A percentile compares a stretch with the other conserved stretches of the same genome.
phyloP scores from a whole-genome alignment of 64 coral and sea anemone genomes.

The Montipora efflorescens region DNA sequence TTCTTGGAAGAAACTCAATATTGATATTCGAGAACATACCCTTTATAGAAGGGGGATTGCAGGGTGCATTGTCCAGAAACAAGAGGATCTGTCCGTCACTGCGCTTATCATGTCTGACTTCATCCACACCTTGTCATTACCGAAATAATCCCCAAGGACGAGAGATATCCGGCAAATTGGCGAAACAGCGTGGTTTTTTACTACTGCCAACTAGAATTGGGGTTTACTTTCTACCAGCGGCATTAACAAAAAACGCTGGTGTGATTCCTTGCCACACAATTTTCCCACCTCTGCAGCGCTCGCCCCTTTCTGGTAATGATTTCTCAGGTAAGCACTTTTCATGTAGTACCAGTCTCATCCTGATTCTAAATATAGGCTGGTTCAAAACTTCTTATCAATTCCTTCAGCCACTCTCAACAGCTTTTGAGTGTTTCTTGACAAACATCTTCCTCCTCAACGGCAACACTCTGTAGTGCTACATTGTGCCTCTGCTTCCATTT shows the following conservation, averaged over 20 bases:
- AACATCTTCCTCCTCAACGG: conserved; percentile 25
- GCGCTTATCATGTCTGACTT: neutral
- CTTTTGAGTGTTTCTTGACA: conserved; percentile 40
- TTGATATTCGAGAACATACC: conserved; percentile 41
- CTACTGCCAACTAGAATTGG: neutral
- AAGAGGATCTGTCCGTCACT: neutral
- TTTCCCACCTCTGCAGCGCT: neutral
- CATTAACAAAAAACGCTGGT: conserved; percentile 18
- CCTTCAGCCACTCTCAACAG: conserved; percentile 30
- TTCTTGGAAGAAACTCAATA: conserved; percentile 15
- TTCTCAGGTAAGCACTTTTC: conserved; percentile 18
- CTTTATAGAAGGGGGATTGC: conserved; percentile 4
- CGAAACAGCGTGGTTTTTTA: neutral
- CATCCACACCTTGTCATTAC: neutral
- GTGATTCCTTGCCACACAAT: conserved; percentile 15
- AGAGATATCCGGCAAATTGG: neutral
- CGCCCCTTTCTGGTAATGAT: conserved; percentile 18
- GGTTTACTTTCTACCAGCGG: neutral
- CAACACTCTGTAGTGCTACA: conserved; percentile 14
- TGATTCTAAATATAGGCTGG: conserved; percentile 23
- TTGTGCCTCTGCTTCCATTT: conserved; percentile 22
- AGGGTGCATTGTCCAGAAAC: conserved; percentile 20
- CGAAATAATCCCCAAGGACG: neutral
- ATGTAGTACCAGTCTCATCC: conserved; percentile 33
- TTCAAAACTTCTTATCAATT: conserved; percentile 11